Conservation (phyloP, 1,140 invertebrate species). For the Heliconius eleuchia region DNA sequence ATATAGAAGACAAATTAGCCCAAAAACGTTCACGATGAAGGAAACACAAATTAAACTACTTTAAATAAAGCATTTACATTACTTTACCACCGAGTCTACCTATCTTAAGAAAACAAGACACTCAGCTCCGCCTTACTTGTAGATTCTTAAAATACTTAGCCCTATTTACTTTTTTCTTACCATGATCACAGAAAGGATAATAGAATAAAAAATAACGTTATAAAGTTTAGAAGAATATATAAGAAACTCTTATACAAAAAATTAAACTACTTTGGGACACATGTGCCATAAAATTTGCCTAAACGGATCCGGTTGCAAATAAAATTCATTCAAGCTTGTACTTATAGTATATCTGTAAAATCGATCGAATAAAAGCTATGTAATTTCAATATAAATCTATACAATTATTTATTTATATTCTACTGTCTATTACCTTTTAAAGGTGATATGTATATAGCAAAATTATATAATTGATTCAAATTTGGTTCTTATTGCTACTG, state of each 20-base stretch:
- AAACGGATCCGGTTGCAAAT: neutral
- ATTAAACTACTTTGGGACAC: no score
- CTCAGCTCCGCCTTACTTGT: neutral
- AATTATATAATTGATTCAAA: slow-evolving; percentile 10
- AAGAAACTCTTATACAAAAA: neutral
- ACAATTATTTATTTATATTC: slow-evolving; percentile 20
- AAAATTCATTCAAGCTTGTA: neutral
- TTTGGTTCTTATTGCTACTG: slow-evolving; percentile 20
- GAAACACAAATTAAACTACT: no score
- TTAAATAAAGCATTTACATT: neutral
- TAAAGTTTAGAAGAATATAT: neutral
- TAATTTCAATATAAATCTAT: slow-evolving; percentile 18
- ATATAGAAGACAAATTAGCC: no score
- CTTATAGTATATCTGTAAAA: neutral
- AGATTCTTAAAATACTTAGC: neutral
- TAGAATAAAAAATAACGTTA: neutral
- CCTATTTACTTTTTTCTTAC: neutral
- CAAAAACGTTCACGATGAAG: no score
- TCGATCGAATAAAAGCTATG: neutral
- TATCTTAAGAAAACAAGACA: neutral
- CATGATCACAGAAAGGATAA: neutral
- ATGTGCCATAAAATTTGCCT: no score
- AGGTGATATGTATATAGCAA: slow-evolving; percentile 16
- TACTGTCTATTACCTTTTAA: slow-evolving; percentile 9
- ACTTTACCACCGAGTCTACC: neutral